phyloP scores from a whole-genome alignment of 2,888 invertebrate species.

The Hesperia comma region DNA sequence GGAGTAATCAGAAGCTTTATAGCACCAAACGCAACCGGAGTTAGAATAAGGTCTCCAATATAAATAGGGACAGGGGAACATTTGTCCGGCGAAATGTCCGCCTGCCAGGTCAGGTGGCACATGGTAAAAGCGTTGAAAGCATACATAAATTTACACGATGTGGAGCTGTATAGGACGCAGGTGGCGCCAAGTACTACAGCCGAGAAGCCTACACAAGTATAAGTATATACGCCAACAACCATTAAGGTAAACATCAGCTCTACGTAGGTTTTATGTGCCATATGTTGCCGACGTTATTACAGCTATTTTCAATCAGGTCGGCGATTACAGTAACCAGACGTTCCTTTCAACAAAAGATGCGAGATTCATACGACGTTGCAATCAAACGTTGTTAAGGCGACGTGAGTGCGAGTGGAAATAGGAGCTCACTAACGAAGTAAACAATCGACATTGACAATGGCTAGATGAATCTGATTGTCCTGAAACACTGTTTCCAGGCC shows the following conservation, averaged over 20 bases:
- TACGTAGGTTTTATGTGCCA: conserved; percentile 28
- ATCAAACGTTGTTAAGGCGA: conserved; percentile 65
- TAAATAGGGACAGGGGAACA: conserved; percentile 69
- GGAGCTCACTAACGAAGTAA: conserved; percentile 78
- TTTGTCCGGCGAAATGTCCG: conserved; percentile 75
- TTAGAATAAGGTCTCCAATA: conserved; percentile 66
- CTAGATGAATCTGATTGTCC: conserved; percentile 74
- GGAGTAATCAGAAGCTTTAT: conserved; percentile 44
- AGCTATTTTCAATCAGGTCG: conserved; percentile 20
- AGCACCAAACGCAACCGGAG: conserved; percentile 48
- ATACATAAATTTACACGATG: conserved; percentile 78
- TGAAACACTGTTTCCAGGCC: conserved; percentile 57
- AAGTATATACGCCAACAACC: conserved; percentile 24
- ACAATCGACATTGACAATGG: conserved; percentile 76
- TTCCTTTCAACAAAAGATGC: conserved; percentile 8
- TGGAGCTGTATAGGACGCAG: conserved; percentile 70
- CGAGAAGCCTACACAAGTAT: conserved; percentile 55
- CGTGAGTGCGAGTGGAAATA: conserved; percentile 63
- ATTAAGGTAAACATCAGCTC: conserved; percentile 33
- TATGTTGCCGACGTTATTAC: conserved; percentile 30
- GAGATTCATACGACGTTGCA: conserved; percentile 35
- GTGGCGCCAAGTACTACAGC: conserved; percentile 64
- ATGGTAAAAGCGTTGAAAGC: conserved; percentile 78
- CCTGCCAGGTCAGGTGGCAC: conserved; percentile 79
- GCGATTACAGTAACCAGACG: conserved; percentile 1